A percentile compares a stretch with the other conserved stretches of the same genome.
phyloP scores from a whole-genome alignment of 2,797 vertebrate genomes.

The Dromococcyx pavoninus region DNA sequence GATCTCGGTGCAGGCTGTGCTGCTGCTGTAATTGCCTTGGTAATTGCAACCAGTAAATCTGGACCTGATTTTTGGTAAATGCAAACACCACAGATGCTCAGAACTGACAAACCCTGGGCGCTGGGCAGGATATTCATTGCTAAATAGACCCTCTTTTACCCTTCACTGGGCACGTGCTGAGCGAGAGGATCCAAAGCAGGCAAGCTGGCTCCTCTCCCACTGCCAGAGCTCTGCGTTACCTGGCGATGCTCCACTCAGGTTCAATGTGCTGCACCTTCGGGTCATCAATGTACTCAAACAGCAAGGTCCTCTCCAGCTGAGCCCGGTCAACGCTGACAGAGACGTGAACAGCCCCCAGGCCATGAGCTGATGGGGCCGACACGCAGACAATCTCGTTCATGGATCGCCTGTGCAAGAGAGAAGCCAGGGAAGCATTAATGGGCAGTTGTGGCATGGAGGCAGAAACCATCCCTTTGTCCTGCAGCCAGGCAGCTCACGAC shows the following conservation, averaged over 20 bases:
- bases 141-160: background rate
- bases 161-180: background rate
- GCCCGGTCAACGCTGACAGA: slow-evolving; percentile 90
- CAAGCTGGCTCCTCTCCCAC: background rate
- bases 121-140: background rate
- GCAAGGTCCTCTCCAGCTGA: slow-evolving; percentile 86
- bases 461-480: background rate
- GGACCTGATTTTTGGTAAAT: background rate
- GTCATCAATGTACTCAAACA: slow-evolving; percentile 95
- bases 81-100: background rate
- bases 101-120: background rate
- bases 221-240: slow-evolving; percentile 71
- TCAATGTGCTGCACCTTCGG: slow-evolving; percentile 93
- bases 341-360: slow-evolving; percentile 87
- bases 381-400: slow-evolving; percentile 92
- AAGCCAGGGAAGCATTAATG: background rate
- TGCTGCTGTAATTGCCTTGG: background rate
- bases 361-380: slow-evolving; percentile 87
- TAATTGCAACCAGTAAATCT: background rate
- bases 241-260: slow-evolving; percentile 97
- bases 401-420: slow-evolving; percentile 77
- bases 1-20: background rate
- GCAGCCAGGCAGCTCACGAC: background rate
- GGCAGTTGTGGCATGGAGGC: accelerated
- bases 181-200: background rate